phyloP scores from a whole-genome alignment of 2,888 invertebrate genomes.

The Magallana nippona region DNA sequence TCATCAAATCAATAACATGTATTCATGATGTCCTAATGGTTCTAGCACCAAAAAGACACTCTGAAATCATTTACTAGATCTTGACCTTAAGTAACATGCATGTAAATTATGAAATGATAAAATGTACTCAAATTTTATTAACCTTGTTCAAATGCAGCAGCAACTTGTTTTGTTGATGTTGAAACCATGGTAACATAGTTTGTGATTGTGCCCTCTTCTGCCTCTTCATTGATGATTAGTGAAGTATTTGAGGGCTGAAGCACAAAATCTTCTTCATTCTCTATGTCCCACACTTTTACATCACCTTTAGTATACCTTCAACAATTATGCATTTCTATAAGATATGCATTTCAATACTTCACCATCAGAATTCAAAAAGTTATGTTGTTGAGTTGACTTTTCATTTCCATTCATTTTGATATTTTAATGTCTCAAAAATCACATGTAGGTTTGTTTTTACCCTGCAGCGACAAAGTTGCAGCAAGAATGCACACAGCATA shows the following conservation, averaged over 20 bases:
- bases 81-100: too few relatives aligned
- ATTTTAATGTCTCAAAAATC: not conserved
- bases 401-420: too few relatives aligned
- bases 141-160: constrained; percentile 75
- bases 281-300: constrained; percentile 72
- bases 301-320: constrained; percentile 75
- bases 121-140: constrained; percentile 20
- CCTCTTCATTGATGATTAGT: constrained; percentile 65
- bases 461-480: constrained; percentile 70
- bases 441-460: constrained; percentile 61
- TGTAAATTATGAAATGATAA: too few relatives aligned
- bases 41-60: too few relatives aligned
- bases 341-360: too few relatives aligned
- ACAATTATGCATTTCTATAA: not conserved
- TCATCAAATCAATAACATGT: too few relatives aligned
- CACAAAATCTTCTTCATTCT: constrained; percentile 65
- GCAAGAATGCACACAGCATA: constrained; percentile 68
- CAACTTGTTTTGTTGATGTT: constrained; percentile 62
- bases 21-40: too few relatives aligned
- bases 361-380: too few relatives aligned
- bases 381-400: too few relatives aligned
- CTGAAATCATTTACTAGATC: too few relatives aligned
- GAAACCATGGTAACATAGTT: constrained; percentile 67
- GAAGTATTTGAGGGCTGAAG: constrained; percentile 73
- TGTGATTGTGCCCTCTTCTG: constrained; percentile 64